phyloP scores from a whole-genome alignment of 2,888 invertebrate genomes.

The Pasiphila rectangulata region DNA sequence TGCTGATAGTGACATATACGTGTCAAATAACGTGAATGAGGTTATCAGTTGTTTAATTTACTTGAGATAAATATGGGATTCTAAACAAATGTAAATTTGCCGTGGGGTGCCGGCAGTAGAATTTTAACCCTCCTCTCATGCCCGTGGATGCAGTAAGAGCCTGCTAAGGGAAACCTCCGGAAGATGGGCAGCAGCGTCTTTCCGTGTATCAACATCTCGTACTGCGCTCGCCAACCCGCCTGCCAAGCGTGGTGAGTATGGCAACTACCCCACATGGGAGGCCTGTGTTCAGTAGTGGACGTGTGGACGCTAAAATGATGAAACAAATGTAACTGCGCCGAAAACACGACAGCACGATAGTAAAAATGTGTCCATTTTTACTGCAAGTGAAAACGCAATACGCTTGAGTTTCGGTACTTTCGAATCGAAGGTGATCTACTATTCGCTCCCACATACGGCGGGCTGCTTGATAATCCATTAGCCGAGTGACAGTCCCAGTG shows the following conservation, averaged over 20 bases:
- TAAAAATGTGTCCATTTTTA: neutral
- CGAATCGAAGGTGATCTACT: constrained; percentile 7
- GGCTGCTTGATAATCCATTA: neutral
- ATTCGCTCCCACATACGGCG: neutral
- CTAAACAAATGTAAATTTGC: constrained; percentile 1
- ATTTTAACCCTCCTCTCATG: too few relatives aligned
- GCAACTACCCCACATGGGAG: too few relatives aligned
- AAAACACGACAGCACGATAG: neutral
- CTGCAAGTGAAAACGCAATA: constrained; percentile 1
- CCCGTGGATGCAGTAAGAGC: too few relatives aligned
- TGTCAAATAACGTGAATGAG: constrained; percentile 37
- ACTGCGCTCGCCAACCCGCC: too few relatives aligned
- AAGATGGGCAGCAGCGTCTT: too few relatives aligned
- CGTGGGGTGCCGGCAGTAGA: too few relatives aligned
- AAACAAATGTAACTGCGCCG: neutral
- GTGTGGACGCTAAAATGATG: too few relatives aligned
- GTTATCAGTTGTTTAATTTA: constrained; percentile 37
- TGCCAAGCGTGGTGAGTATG: too few relatives aligned
- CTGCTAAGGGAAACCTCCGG: too few relatives aligned
- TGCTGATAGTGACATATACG: constrained; percentile 34
- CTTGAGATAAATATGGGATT: constrained; percentile 23
- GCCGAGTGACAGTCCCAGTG: neutral
- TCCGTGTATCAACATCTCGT: too few relatives aligned
- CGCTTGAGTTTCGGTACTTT: constrained; percentile 1
- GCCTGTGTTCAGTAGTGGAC: too few relatives aligned